Base-by-base conservation (phyloP, 1,140 invertebrate species). In the Himalopsyche phryganea region DNA sequence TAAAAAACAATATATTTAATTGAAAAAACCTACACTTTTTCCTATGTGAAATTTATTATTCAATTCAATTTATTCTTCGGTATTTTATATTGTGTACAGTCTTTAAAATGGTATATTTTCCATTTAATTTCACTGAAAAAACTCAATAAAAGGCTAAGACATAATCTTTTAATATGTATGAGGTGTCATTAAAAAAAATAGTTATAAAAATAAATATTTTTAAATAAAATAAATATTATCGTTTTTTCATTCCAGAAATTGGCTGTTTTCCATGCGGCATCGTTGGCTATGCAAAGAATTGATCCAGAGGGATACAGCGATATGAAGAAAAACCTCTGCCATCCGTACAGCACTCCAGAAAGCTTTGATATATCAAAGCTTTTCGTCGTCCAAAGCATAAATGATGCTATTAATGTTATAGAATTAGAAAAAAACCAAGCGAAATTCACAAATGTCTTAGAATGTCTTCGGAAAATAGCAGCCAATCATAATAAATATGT, bases 181-280 rank as follows among this genome's bases (percentile, higher is more conserved):
- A 5, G 23, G 23, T 5, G 23, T 28, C 3, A 5, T 28, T 9
- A 9, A 3, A 3, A 28, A 5, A 28, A 28, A 28, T 5, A 5
- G 9, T 3, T 28, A 28, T 9, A 5, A 5, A 28, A 3, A 28
- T 28, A 28, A 28, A 28, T 28, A 28, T 28, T 28, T n/a, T n/a
- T n/a, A n/a, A n/a, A n/a, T n/a, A n/a, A 28, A 28, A 9, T 49
- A 33, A 17, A 35, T 50, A 7, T 2, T 36, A 11, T 50, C 6
- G 5, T 5, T 40, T 46, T 20, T 36, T 62, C 15, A 13, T 67
- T 70, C n/a, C 60, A 79, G 74, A 71, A 57, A 44, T 52, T 79
- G 4, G 76, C 71, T 7, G 65, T 60, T 32, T 65, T 78, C 20
- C 78, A 80, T 51, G 74, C 74, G 0, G 58, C 67, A 0, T 74